These are phyloP conservation scores for Atta colombica DNA, from an alignment of 1,140 invertebrate genomes.

Conservation along the genomic window DNA sequence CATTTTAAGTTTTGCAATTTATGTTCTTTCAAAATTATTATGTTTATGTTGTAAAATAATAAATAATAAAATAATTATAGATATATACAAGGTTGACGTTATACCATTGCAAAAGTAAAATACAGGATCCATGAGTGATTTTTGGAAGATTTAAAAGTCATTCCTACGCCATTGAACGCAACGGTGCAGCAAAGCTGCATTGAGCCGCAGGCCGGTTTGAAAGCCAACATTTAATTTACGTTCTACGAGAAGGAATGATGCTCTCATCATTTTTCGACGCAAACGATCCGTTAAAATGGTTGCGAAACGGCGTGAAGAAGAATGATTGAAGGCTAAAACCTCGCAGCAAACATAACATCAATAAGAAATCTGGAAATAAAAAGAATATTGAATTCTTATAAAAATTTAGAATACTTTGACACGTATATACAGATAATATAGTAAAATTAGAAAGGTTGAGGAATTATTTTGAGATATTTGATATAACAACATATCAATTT, in stretches of 20 bases:
- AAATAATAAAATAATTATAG: background rate
- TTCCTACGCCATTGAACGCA: constrained; percentile 41
- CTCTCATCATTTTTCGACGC: constrained; percentile 38
- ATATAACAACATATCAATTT: background rate
- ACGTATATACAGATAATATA: background rate
- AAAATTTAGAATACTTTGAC: background rate
- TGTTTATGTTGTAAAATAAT: background rate
- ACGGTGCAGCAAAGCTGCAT: constrained; percentile 42
- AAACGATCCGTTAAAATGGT: constrained; percentile 56
- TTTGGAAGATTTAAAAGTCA: constrained; percentile 14
- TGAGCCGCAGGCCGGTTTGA: constrained; percentile 44
- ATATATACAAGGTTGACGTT: no score
- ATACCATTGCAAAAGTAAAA: background rate
- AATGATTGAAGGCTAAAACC: constrained; percentile 43
- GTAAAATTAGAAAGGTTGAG: background rate
- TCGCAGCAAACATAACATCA: background rate
- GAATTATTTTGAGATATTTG: background rate
- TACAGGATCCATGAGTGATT: background rate
- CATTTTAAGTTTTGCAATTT: background rate
- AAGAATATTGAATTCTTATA: background rate
- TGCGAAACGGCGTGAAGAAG: constrained; percentile 45
- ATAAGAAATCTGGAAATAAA: constrained; percentile 2
- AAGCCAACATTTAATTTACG: constrained; percentile 55
- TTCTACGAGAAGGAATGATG: constrained; percentile 59
- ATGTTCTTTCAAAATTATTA: background rate